phyloP scores from a whole-genome alignment of 2,888 invertebrate genomes.

The Ectropis crepuscularia region DNA sequence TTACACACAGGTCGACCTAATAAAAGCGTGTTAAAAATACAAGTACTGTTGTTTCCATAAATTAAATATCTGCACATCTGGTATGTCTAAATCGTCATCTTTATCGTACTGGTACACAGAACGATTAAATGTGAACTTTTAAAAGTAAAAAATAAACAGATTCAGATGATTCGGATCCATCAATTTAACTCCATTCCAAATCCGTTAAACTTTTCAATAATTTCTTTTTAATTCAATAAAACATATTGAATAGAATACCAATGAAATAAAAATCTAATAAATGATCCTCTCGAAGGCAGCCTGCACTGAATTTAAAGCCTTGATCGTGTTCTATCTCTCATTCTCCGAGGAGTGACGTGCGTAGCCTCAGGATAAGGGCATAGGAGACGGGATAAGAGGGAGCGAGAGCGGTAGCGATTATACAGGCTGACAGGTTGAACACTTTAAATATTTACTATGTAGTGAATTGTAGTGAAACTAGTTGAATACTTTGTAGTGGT shows the following conservation, averaged over 20 bases:
- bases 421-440: no score
- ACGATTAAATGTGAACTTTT: no score
- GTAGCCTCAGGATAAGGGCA: slow-evolving; percentile 50
- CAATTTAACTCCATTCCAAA: slow-evolving; percentile 6
- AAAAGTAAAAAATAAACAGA: background rate
- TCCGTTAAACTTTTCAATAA: slow-evolving; percentile 12
- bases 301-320: slow-evolving; percentile 76
- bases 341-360: slow-evolving; percentile 65
- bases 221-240: slow-evolving; percentile 19
- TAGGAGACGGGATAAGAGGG: slow-evolving; percentile 45
- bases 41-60: no score
- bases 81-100: no score
- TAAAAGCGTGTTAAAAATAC: no score
- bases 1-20: no score
- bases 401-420: slow-evolving; percentile 3
- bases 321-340: slow-evolving; percentile 66
- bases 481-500: no score
- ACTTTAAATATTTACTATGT: no score
- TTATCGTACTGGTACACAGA: no score
- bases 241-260: slow-evolving; percentile 53
- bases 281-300: slow-evolving; percentile 57
- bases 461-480: no score
- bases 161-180: background rate
- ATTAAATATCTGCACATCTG: no score
- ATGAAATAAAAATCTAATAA: slow-evolving; percentile 71